Base-by-base conservation (phyloP, 2,888 invertebrate species). In the Ennomos quercinarius region DNA sequence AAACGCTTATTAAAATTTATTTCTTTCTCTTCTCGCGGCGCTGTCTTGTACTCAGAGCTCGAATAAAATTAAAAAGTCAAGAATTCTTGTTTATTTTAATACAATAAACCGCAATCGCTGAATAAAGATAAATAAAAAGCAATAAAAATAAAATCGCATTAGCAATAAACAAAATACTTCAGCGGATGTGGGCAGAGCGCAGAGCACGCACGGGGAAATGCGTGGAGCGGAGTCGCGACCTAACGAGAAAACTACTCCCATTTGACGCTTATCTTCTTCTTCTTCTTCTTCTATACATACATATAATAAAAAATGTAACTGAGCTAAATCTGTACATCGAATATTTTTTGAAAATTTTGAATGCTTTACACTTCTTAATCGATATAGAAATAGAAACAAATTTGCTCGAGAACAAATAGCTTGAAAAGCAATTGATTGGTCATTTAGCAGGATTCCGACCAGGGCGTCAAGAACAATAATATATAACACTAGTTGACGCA, bases 81-180 rank as follows among this genome's bases (percentile, higher is more conserved):
- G 90, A 91, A 91, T 91, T 92, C 91, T 91, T 92, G 91, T 92
- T 92, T 92, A 92, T 92, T 91, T 92, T 92, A 91, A 92, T 92
- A 92, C 91, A 92, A 92, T 92, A 92, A 91, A 92, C 91, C 89
- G 91, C 92, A 91, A 92, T 91, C 92, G 91, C 86, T 91, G 91
- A 92, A 92, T 92, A 91, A 91, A 91, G 91, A 92, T 92, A 92
- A 92, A 92, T 91, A 91, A 91, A 92, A 91, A 84, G 89, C 85
- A 91, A 91, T 92, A 91, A 92, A 91, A 92, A 92, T 91, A 91
- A 92, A 92, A 88, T 91, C 88, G 91, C 92, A 92, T 92, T 92
- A 92, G 92, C 91, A 91, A 92, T 92, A 92, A 92, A 92, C 92
- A 92, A 92, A 92, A 92, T 91, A 91, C 92, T 92, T 91, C 91